Evolutionary conservation across 1,140 invertebrate genomes (phyloP).

Genomic region (Bombus huntii): DNA sequence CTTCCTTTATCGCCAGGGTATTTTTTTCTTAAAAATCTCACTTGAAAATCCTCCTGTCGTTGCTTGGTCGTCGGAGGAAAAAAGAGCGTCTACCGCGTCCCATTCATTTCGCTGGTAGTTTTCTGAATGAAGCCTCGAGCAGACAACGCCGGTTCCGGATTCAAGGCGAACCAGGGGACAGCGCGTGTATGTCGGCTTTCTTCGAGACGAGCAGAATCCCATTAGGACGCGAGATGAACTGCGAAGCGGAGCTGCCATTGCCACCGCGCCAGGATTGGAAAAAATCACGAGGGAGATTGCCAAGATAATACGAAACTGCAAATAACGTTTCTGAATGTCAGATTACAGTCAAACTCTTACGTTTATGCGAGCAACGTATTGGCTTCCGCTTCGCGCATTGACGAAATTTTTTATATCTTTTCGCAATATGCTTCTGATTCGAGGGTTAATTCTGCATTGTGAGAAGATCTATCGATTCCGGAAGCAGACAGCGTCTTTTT

Average conservation of each 20-base stretch:
- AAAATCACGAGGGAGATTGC: not conserved
- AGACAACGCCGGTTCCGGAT: not conserved
- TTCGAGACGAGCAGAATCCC: constrained; percentile 22
- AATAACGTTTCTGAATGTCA: constrained; percentile 46
- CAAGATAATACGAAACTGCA: constrained; percentile 16
- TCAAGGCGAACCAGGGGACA: constrained; percentile 12
- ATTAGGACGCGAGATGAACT: constrained; percentile 23
- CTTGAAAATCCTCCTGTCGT: not conserved
- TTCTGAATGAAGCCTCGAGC: constrained; percentile 17
- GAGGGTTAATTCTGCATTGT: not conserved
- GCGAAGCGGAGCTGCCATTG: constrained; percentile 29
- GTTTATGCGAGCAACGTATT: not conserved
- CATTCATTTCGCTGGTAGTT: not conserved
- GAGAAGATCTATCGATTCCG: not conserved
- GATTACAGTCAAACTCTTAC: constrained; percentile 33
- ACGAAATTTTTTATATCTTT: not conserved
- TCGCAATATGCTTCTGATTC: not conserved
- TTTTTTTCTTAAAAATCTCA: not conserved
- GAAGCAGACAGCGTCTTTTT: not conserved
- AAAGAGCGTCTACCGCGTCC: not conserved
- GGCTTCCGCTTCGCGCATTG: not conserved
- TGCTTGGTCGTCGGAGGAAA: not conserved
- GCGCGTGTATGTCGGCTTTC: not conserved
- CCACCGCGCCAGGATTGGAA: not conserved
- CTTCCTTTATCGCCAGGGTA: not conserved